Conservation (phyloP, 2,888 invertebrate genomes). For the Nebria brevicollis region DNA sequence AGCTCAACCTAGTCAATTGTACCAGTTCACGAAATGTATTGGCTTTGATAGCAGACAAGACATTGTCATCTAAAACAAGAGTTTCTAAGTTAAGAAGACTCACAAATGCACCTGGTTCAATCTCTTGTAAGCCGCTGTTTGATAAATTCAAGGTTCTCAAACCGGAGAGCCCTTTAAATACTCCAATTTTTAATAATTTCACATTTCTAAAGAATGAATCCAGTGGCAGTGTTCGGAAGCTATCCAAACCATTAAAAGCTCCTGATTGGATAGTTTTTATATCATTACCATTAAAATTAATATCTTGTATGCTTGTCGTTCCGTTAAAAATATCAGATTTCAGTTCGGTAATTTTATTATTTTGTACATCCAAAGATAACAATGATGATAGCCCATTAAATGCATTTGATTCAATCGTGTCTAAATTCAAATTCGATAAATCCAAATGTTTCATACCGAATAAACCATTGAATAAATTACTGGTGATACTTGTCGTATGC, state of each 20-base stretch:
- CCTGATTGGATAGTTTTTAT: not conserved
- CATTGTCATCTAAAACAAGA: not conserved
- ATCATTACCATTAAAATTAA: slow-evolving; percentile 4
- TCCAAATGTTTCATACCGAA: not conserved
- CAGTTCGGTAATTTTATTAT: slow-evolving; percentile 14
- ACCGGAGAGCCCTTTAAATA: slow-evolving; percentile 1
- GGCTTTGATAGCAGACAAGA: not conserved
- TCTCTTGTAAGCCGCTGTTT: not conserved
- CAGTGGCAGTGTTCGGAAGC: not conserved
- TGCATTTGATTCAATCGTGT: slow-evolving; percentile 14
- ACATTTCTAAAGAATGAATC: not conserved
- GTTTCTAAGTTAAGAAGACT: not conserved
- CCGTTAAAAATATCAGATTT: slow-evolving; percentile 15
- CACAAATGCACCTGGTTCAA: slow-evolving; percentile 18
- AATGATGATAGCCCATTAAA: slow-evolving; percentile 21
- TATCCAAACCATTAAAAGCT: not conserved
- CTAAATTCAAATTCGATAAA: not conserved
- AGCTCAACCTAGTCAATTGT: not conserved
- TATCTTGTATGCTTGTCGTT: slow-evolving; percentile 8
- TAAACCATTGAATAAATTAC: slow-evolving; percentile 12
- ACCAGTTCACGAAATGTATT: slow-evolving; percentile 15
- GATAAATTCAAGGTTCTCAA: slow-evolving; percentile 2
- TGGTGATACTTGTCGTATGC: slow-evolving; percentile 10
- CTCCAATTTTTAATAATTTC: not conserved
- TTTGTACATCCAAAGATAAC: not conserved